These are phyloP conservation scores for Cherax destructor DNA, from an alignment of 1,140 invertebrate species.

Conservation along the genomic window DNA sequence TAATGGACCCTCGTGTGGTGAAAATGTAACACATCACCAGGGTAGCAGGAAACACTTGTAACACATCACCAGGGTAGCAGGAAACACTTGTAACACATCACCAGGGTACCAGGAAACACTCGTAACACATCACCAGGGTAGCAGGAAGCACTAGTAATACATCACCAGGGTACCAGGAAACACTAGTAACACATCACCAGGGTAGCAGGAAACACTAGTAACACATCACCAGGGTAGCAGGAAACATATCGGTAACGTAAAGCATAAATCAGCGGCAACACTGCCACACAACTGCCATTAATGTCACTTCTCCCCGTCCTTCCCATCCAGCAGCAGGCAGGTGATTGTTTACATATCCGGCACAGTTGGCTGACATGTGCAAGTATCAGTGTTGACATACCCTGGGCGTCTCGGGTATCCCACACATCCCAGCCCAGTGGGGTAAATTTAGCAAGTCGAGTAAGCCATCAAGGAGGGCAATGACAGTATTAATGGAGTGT, in stretches of 20 bases:
- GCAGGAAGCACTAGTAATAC: too few relatives aligned
- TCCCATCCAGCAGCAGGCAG: not conserved
- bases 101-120: too few relatives aligned
- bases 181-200: too few relatives aligned
- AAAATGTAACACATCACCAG: too few relatives aligned
- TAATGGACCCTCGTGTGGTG: too few relatives aligned
- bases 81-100: too few relatives aligned
- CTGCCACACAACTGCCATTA: not conserved
- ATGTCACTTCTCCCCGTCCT: not conserved
- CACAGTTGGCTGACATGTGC: constrained; percentile 28
- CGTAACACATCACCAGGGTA: too few relatives aligned
- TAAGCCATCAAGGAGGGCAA: constrained; percentile 9
- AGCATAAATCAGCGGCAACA: not conserved
- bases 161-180: too few relatives aligned
- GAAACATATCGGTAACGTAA: not conserved
- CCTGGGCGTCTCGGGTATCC: constrained; percentile 5
- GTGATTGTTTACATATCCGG: constrained; percentile 28
- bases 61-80: too few relatives aligned
- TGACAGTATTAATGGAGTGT: constrained; percentile 19
- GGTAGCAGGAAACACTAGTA: too few relatives aligned
- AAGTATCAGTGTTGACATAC: constrained; percentile 3
- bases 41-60: too few relatives aligned
- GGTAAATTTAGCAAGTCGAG: not conserved
- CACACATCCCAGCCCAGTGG: not conserved
- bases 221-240: too few relatives aligned